These are phyloP conservation scores for Rattus norvegicus DNA, from an alignment of 2,113 vertebrate species.

Conservation along the genomic window DNA sequence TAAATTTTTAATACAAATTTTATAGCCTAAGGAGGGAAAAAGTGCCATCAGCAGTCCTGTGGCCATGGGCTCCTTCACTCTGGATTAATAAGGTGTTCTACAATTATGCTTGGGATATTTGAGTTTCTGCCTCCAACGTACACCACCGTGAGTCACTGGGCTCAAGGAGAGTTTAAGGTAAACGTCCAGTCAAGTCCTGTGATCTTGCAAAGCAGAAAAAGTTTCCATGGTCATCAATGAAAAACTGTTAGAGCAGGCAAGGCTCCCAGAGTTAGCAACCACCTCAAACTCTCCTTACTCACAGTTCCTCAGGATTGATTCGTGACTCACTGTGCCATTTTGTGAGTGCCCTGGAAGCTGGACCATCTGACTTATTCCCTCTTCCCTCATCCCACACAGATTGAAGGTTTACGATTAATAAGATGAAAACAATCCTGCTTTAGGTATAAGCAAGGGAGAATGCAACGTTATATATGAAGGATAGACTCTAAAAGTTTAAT, in stretches of 20 bases:
- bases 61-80: not conserved
- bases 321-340: not conserved
- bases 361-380: not conserved
- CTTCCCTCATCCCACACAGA: not conserved
- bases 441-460: not conserved
- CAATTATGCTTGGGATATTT: fast-evolving
- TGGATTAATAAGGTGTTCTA: no score
- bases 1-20: slow-evolving; percentile 85
- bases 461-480: not conserved
- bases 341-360: not conserved
- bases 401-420: not conserved
- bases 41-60: fast-evolving
- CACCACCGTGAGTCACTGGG: no score
- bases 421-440: not conserved
- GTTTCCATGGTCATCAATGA: not conserved
- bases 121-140: not conserved
- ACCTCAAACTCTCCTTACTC: not conserved
- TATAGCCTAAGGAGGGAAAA: slow-evolving; percentile 80
- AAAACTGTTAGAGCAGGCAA: not conserved
- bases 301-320: not conserved
- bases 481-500: not conserved
- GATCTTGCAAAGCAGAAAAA: not conserved
- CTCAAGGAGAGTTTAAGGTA: not conserved
- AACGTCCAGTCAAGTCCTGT: not conserved
- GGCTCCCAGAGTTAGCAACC: not conserved